Evolutionary conservation across 2,888 invertebrate genomes (phyloP), one percentile per base, ranked within the genome.

Genomic region (Eristalinus aeneus): DNA sequence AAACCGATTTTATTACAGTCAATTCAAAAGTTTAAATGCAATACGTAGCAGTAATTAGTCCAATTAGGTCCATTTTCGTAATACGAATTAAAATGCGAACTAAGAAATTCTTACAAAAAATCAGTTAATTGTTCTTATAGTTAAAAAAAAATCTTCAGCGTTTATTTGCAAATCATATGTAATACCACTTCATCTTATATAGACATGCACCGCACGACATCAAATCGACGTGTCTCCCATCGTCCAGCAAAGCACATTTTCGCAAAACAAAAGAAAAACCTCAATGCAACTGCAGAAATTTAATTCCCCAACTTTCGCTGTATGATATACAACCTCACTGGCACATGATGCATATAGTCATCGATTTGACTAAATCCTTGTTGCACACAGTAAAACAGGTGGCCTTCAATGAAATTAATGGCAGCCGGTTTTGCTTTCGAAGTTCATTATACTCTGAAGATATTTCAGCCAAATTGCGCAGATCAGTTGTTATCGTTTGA

Each of bases 231-330:
- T 46, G 46, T 46, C 46, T 16, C 46, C 46, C 46, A 46, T 8
- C 46, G 16, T 16, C 16, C 46, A 16, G 39, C n/a, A 4, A 39
- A 12, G 39, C n/a, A 16, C 16, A 46, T 46, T 46, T 46, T 16
- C 8, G 16, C 46, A 46, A 46, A 63, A 34, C 53, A 20, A 72
- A 72, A 61, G 32, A 61, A 22, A 61, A 71, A 36, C 56, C 39
- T 9, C 31, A 53, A 9, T 9, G 20, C 65, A 68, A 12, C 54
- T 56, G 27, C 27, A 31, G 9, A 31, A 16, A 60, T 16, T 60
- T 6, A 72, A 32, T 46, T 46, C 32, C 22, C 23, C 23, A 53
- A 63, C 63, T 73, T 73, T 73, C 22, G 34, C 61, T 32, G 32
- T 53, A 34, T 34, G 32, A 32, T 46, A 46, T 46, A 34, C 22